phyloP scores from a whole-genome alignment of 2,797 vertebrate species.

The Pseudochromis fuscus region DNA sequence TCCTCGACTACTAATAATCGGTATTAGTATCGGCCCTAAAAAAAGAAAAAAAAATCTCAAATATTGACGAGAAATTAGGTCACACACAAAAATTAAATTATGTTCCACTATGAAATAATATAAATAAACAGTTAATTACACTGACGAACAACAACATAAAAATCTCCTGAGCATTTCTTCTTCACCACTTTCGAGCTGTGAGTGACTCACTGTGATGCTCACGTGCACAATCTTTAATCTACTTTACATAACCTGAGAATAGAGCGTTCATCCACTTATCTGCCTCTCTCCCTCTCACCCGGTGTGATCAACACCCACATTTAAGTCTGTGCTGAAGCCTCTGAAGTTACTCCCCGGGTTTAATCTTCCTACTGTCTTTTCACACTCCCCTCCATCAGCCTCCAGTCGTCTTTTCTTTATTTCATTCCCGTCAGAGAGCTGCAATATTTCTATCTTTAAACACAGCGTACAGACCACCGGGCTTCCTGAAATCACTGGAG shows the following conservation, averaged over 20 bases:
- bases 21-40: too few species aligned
- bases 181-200: not conserved
- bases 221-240: constrained; percentile 39
- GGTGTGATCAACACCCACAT: constrained; percentile 35
- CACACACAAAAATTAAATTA: too few species aligned
- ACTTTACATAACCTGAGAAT: constrained; percentile 44
- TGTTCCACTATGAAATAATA: too few species aligned
- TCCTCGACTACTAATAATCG: too few species aligned
- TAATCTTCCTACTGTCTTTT: constrained; percentile 70
- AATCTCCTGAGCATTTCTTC: not conserved
- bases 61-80: too few species aligned
- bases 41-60: too few species aligned
- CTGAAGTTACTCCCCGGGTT: constrained; percentile 55
- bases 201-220: constrained; percentile 8
- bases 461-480: constrained; percentile 57
- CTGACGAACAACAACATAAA: not conserved
- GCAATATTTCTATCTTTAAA: constrained; percentile 55
- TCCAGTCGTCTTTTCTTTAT: constrained; percentile 13
- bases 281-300: constrained; percentile 16
- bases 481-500: constrained; percentile 37
- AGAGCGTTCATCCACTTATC: constrained; percentile 22
- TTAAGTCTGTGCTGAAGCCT: constrained; percentile 58
- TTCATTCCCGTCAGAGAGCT: constrained; percentile 1
- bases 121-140: too few species aligned
- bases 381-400: constrained; percentile 34